These are phyloP conservation scores for Paralichthys olivaceus DNA, from an alignment of 2,113 vertebrate species.

Conservation along the genomic window DNA sequence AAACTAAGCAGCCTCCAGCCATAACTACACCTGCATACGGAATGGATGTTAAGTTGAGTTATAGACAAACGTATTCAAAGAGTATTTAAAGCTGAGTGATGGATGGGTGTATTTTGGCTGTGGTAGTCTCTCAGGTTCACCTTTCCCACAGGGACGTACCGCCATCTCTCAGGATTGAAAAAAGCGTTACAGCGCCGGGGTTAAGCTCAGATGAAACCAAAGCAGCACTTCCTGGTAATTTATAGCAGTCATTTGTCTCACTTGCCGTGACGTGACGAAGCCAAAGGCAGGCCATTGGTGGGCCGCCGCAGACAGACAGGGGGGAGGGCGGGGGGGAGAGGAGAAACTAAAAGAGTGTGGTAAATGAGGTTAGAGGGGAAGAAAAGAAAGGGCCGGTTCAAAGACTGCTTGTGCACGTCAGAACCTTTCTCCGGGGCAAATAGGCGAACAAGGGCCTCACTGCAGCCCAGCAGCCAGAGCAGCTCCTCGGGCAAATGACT, in stretches of 20 bases:
- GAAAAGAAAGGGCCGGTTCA: constrained; percentile 59
- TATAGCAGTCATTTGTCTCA: constrained; percentile 56
- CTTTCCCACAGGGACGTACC: constrained; percentile 32
- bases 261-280: constrained; percentile 48
- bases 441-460: constrained; percentile 67
- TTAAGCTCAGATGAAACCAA: constrained; percentile 52
- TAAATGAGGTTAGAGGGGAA: constrained; percentile 67
- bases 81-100: constrained; percentile 9
- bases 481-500: constrained; percentile 70
- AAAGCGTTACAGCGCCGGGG: constrained; percentile 18
- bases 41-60: background rate
- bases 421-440: constrained; percentile 68
- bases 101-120: constrained; percentile 18
- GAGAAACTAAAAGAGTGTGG: constrained; percentile 36
- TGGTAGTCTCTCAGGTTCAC: constrained; percentile 17
- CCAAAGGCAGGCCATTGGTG: constrained; percentile 32
- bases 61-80: constrained; percentile 3
- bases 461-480: constrained; percentile 47
- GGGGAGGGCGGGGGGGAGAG: background rate
- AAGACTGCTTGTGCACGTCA: constrained; percentile 64
- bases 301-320: constrained; percentile 26
- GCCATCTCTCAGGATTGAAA: constrained; percentile 9
- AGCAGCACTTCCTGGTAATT: constrained; percentile 43
- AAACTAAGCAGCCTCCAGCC: background rate
- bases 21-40: constrained; percentile 15